Percentiles rank a stretch among this genome's conserved stretches.
Evolutionary conservation across 2,888 invertebrate genomes (phyloP).

Genomic region (Trisateles emortualis): DNA sequence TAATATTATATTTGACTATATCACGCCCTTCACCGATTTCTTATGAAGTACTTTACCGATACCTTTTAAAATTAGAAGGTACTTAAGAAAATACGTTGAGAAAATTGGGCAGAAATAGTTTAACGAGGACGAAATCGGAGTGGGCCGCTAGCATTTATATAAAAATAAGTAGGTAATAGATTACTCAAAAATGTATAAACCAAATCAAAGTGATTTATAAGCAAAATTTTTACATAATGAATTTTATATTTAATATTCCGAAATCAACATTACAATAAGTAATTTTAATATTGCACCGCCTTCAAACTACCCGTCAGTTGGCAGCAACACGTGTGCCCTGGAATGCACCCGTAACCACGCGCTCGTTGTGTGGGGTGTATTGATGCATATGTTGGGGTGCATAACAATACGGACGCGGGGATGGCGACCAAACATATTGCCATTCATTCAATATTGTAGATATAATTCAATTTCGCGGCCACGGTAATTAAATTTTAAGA

Average conservation of each 20-base stretch:
- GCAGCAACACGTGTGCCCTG: conserved; percentile 74
- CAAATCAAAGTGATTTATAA: too few species aligned
- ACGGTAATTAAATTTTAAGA: conserved; percentile 47
- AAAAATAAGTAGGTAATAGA: too few species aligned
- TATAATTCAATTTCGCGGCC: conserved; percentile 64
- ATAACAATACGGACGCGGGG: conserved; percentile 53
- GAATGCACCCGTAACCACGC: conserved; percentile 62
- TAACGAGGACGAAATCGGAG: too few species aligned
- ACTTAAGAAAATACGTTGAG: too few species aligned
- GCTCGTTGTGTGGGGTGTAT: conserved; percentile 22
- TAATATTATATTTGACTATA: too few species aligned
- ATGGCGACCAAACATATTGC: conserved; percentile 53
- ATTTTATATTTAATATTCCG: conserved; percentile 27
- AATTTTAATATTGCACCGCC: conserved; percentile 51
- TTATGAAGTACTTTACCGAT: too few species aligned
- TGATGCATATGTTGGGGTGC: conserved; percentile 49
- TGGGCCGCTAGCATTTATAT: too few species aligned
- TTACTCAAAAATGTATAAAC: too few species aligned
- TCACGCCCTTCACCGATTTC: too few species aligned
- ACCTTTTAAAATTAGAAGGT: too few species aligned
- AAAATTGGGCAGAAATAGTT: too few species aligned
- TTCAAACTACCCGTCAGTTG: conserved; percentile 40
- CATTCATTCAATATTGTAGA: conserved; percentile 64
- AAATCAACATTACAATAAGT: conserved; percentile 42
- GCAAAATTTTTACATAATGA: background rate